phyloP scores from a whole-genome alignment of 2,797 vertebrate species.

The Xenops minutus region DNA sequence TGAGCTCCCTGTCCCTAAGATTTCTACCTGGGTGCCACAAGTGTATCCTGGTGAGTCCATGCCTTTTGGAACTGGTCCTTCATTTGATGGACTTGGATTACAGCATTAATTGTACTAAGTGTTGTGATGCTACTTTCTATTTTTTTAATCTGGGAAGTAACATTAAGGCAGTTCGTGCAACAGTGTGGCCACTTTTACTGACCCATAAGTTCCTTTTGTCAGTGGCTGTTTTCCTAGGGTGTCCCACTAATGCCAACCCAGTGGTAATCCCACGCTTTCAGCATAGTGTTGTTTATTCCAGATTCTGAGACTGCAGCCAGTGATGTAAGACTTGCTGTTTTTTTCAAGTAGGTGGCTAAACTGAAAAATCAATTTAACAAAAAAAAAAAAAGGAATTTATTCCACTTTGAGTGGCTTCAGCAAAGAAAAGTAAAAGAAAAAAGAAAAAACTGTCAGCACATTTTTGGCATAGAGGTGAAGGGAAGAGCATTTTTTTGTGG shows the following conservation, averaged over 20 bases:
- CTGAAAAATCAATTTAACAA: not conserved
- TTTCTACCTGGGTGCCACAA: not conserved
- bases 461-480: not conserved
- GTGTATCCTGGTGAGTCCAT: accelerated
- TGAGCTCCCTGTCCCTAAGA: not conserved
- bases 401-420: not conserved
- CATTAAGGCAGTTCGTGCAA: not conserved
- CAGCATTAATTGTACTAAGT: not conserved
- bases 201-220: not conserved
- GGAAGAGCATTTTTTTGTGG: not conserved
- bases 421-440: not conserved
- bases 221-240: not conserved
- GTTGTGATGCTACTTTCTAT: not conserved
- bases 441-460: not conserved
- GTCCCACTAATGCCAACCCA: not conserved
- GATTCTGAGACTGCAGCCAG: not conserved
- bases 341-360: not conserved
- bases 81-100: not conserved
- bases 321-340: not conserved
- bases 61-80: not conserved
- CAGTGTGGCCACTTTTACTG: not conserved
- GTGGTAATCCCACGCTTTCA: not conserved
- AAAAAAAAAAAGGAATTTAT: not conserved
- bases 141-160: not conserved
- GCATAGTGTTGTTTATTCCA: not conserved